Conservation (phyloP, 2,797 vertebrate species). For the Brachymystax lenok region DNA sequence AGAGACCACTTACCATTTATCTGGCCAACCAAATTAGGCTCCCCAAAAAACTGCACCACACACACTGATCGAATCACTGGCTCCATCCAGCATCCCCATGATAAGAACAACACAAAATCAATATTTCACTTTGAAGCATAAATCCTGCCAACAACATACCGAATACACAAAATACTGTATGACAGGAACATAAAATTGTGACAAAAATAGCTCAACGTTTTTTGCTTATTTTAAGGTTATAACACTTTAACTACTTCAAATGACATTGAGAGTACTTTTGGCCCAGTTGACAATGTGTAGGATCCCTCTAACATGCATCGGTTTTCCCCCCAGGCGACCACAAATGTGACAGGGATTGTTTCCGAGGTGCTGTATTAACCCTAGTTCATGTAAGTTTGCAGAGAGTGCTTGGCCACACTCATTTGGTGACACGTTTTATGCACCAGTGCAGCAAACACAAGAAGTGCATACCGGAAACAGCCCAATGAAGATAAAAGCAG, state of each 20-base stretch:
- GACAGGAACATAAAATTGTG: slow-evolving; percentile 15
- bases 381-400: slow-evolving; percentile 28
- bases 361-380: slow-evolving; percentile 11
- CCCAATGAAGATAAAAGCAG: slow-evolving; percentile 55
- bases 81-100: slow-evolving; percentile 46
- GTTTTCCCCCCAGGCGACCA: slow-evolving; percentile 3
- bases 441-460: slow-evolving; percentile 74
- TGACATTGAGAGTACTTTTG: slow-evolving; percentile 39
- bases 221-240: slow-evolving; percentile 14
- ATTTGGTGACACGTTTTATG: slow-evolving; percentile 64
- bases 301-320: slow-evolving; percentile 38
- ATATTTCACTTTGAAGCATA: slow-evolving; percentile 61
- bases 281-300: slow-evolving; percentile 33
- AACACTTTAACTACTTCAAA: slow-evolving; percentile 14
- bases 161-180: slow-evolving; percentile 11
- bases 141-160: slow-evolving; percentile 50
- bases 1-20: slow-evolving; percentile 73
- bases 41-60: slow-evolving; percentile 49
- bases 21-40: slow-evolving; percentile 63
- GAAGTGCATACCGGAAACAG: slow-evolving; percentile 73
- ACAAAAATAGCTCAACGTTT: not conserved
- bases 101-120: slow-evolving; percentile 61
- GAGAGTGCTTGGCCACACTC: slow-evolving; percentile 54
- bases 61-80: slow-evolving; percentile 65
- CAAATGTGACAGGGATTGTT: slow-evolving; percentile 40